Conservation (phyloP, 2,888 invertebrate genomes). For the Sericinus montela region DNA sequence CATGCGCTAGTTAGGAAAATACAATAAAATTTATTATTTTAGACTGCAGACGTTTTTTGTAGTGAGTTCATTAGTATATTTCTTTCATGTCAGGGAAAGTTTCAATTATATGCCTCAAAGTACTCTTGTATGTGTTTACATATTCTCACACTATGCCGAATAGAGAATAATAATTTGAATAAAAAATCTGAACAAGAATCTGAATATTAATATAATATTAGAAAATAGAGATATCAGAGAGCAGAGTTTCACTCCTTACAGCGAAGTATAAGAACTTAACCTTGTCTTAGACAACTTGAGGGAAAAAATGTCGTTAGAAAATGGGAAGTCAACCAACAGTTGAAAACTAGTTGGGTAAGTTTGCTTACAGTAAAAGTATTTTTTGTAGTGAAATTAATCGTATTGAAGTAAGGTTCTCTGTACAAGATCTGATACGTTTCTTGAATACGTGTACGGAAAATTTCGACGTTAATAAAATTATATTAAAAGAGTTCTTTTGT, state of each 20-base stretch:
- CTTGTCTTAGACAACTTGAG: constrained; percentile 42
- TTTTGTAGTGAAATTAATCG: constrained; percentile 29
- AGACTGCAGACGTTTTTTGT: neutral
- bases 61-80: neutral
- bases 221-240: constrained; percentile 34
- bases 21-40: neutral
- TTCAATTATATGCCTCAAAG: neutral
- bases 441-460: neutral
- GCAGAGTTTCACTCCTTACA: constrained; percentile 41
- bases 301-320: constrained; percentile 74
- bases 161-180: too few species aligned
- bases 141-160: too few species aligned
- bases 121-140: neutral
- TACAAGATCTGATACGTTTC: neutral
- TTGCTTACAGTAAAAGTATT: constrained; percentile 48
- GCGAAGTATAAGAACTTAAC: constrained; percentile 44
- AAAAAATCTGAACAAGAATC: too few species aligned
- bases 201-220: constrained; percentile 4
- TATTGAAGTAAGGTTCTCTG: constrained; percentile 9
- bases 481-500: too few species aligned
- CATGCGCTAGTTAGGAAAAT: neutral
- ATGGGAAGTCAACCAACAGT: constrained; percentile 65
- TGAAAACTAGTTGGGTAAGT: constrained; percentile 55
- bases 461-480: neutral
- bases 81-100: constrained; percentile 9